Evolutionary conservation across 2,113 vertebrate genomes (phyloP).

Genomic region (Mustela lutreola): DNA sequence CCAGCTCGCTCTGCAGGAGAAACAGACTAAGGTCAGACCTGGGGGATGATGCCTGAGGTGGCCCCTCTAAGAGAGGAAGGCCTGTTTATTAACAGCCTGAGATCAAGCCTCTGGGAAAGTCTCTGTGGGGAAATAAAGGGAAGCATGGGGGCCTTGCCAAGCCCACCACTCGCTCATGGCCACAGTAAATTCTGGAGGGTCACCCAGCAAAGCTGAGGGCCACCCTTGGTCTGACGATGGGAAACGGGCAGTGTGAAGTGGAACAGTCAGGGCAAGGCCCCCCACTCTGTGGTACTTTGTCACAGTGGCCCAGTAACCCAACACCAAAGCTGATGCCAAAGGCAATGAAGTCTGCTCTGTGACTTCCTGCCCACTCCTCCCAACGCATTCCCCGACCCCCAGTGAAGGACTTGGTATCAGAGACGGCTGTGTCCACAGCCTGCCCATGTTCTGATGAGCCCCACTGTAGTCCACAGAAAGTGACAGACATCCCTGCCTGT

Average conservation of each 20-base stretch:
- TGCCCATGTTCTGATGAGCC: neutral
- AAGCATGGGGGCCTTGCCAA: neutral
- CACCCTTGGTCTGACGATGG: neutral
- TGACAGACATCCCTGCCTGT: neutral
- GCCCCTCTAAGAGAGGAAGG: neutral
- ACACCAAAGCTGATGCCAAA: neutral
- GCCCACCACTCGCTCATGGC: rapidly evolving
- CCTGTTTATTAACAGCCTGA: neutral
- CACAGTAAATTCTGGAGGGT: neutral
- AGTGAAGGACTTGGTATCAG: neutral
- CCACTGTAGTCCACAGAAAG: rapidly evolving
- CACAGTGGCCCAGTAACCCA: neutral
- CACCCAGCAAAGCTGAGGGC: neutral
- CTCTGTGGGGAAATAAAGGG: neutral
- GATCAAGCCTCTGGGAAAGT: neutral
- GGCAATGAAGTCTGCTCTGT: neutral
- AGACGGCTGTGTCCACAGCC: neutral
- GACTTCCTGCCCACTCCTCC: neutral
- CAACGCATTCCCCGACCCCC: neutral
- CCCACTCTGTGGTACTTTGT: neutral
- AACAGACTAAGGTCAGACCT: neutral
- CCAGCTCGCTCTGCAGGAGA: constrained; percentile 92
- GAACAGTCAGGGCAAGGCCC: neutral
- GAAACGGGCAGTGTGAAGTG: neutral
- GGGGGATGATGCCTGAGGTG: rapidly evolving